Evolutionary conservation across 37 sponge, comb jelly and placozoan species (phyloP), one percentile per base, ranked within the genome.

Genomic region (Mnemiopsis leidyi): DNA sequence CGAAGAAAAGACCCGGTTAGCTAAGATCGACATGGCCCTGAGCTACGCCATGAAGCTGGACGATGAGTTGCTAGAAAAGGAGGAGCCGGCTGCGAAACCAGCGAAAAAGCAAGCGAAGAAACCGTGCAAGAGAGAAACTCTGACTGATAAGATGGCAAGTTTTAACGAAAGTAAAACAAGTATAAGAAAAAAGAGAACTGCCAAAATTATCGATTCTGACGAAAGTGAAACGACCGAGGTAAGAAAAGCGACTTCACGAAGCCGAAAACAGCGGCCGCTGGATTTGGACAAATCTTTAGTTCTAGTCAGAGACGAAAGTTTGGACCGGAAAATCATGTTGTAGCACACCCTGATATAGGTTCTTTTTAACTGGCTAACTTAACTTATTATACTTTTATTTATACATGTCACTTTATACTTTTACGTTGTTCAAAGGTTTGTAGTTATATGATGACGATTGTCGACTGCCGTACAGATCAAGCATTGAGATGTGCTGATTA

Each of bases 11-110:
- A 85, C 48, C 7, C 0, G 90, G 25, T 61, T 85, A 0, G 35
- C 36, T 40, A 85, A 85, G 61, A 26, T 85, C 25, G 90, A 85
- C 35, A 21, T 85, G 90, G 90, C 90, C 13, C 90, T 85, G 36
- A 85, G 61, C 39, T 85, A 85, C 61, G 38, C 90, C 23, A 38
- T 85, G 61, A 13, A 61, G 3, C n/a, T 85, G 25, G 90, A 85
- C 90, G 90, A 85, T 39, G n/a, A 38, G 33, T 3, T 40, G 7
- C 16, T 85, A 20, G 90, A 85, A 39, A 38, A 40, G 23, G 90
- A 39, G 2, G 90, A 85, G 29, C 90, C 90, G 38, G 24, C 39
- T 13, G 23, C 35, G 36, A 79, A 32, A 33, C 33, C 82, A 35
- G 21, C 3, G 1, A 9, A 18, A 48, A 48, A 48, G 61, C 61